A percentile compares a stretch with the other conserved stretches of the same genome.
Conservation (phyloP, 2,888 invertebrate species). For the Glaucopsyche alexis region DNA sequence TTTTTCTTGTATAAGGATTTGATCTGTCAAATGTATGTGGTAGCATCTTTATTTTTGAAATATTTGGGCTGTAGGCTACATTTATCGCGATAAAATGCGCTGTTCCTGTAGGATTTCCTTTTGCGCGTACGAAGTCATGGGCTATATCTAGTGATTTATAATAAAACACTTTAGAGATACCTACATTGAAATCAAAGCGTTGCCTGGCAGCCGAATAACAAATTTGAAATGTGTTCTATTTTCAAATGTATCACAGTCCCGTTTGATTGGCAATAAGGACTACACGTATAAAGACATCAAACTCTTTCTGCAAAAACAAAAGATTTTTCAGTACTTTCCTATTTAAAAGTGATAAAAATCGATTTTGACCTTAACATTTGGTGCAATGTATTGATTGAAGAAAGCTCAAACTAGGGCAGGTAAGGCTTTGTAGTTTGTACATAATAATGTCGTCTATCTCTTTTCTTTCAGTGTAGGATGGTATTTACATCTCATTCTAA, state of each 20-base stretch:
- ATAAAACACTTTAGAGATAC: slow-evolving; percentile 26
- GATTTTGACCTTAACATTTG: slow-evolving; percentile 55
- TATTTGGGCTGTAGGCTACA: no score
- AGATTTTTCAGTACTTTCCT: not conserved
- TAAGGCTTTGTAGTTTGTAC: slow-evolving; percentile 48
- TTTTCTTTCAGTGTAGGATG: not conserved
- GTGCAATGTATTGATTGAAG: slow-evolving; percentile 61
- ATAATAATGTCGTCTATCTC: not conserved
- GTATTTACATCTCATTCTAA: slow-evolving; percentile 12
- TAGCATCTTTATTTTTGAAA: no score
- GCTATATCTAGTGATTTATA: no score
- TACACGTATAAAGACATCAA: slow-evolving; percentile 46
- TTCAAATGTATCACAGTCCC: slow-evolving; percentile 45
- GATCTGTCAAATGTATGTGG: no score
- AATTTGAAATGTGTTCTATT: slow-evolving; percentile 44
- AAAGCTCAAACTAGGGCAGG: slow-evolving; percentile 50
- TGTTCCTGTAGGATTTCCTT: no score
- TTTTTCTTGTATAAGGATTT: no score
- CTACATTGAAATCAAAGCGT: slow-evolving; percentile 44
- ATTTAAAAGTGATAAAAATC: slow-evolving; percentile 34
- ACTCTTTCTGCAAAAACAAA: not conserved
- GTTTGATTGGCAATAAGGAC: slow-evolving; percentile 40
- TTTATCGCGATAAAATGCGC: no score
- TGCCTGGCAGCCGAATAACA: slow-evolving; percentile 65
- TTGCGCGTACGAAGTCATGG: no score